phyloP scores from a whole-genome alignment of 1,140 invertebrate species.

The Zaprionus davidi region DNA sequence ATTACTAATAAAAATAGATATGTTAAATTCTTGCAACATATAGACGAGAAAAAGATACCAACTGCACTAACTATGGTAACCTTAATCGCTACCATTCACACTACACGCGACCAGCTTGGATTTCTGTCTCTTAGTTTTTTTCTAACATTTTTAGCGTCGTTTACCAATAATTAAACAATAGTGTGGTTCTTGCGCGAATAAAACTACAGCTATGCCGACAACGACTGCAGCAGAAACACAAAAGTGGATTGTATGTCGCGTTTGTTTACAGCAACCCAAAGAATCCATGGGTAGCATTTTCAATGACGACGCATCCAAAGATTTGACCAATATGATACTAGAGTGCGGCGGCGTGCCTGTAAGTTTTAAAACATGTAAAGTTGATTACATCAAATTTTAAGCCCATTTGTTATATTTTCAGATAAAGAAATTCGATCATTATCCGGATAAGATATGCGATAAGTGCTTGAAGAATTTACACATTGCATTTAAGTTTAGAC shows the following conservation, averaged over 20 bases:
- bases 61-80: constrained; percentile 14
- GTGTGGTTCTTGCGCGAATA: constrained; percentile 14
- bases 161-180: constrained; percentile 37
- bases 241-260: constrained; percentile 79
- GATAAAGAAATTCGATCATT: constrained; percentile 81
- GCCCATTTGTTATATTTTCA: constrained; percentile 16
- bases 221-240: constrained; percentile 51
- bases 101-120: constrained; percentile 49
- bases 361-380: constrained; percentile 30
- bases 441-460: constrained; percentile 78
- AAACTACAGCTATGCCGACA: constrained; percentile 50
- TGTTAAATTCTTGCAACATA: not conserved
- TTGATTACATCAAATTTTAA: not conserved
- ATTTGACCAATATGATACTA: constrained; percentile 78
- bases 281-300: constrained; percentile 77
- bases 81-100: constrained; percentile 46
- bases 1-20: not conserved
- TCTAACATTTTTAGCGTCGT: constrained; percentile 40
- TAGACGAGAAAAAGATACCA: constrained; percentile 8
- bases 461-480: constrained; percentile 69
- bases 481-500: constrained; percentile 69
- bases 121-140: constrained; percentile 32
- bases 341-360: constrained; percentile 81
- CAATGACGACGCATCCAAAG: constrained; percentile 74
- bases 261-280: constrained; percentile 77